Evolutionary conservation across 2,797 vertebrate species (phyloP), one percentile per base, ranked within the genome.

Genomic region (Oreochromis mossambicus): DNA sequence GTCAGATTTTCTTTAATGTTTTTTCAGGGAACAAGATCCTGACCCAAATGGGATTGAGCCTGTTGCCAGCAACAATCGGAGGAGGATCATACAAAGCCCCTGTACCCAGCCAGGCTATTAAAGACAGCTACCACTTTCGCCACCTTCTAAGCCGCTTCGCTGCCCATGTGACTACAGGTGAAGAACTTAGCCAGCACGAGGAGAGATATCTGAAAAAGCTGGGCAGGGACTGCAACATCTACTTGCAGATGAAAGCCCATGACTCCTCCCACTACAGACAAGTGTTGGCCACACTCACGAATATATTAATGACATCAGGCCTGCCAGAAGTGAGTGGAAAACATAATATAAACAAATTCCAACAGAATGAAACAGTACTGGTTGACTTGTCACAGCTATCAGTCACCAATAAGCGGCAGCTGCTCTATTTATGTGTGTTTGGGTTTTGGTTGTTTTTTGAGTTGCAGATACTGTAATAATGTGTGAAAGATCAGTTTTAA

Each of bases 21-120:
- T 90, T 90, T 90, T 86, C 93, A 89, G 97, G 96, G 17, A 98
- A 98, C 81, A 68, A 89, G 52, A 94, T 97, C 77, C 92, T 98
- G 75, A 97, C 96, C 85, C 89, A 94, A 83, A 96, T 97, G 83
- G 83, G 83, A 3, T 5, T 84, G 55, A 84, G 83, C 19, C 14
- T 84, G 24, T 10, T 84, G 56, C 38, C 29, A 4, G 24, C 70
- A 34, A 84, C 83, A 24, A 77, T 84, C 7, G 3, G 36, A 7
- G 36, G 5, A 54, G 78, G 56, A 7, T 5, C 14, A 26, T 66
- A 46, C 50, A 66, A 66, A 56, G 56, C 38, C 8, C 78, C 48
- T 2, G 48, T 24, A 48, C 83, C 83, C 78, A 84, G 56, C 26
- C 14, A 66, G 36, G 56, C 55, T 8, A 48, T 66, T 3, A 80